Evolutionary conservation across 2,113 vertebrate species (phyloP), one percentile per base, ranked within the genome.

Genomic region (Urocynchramus pylzowi): DNA sequence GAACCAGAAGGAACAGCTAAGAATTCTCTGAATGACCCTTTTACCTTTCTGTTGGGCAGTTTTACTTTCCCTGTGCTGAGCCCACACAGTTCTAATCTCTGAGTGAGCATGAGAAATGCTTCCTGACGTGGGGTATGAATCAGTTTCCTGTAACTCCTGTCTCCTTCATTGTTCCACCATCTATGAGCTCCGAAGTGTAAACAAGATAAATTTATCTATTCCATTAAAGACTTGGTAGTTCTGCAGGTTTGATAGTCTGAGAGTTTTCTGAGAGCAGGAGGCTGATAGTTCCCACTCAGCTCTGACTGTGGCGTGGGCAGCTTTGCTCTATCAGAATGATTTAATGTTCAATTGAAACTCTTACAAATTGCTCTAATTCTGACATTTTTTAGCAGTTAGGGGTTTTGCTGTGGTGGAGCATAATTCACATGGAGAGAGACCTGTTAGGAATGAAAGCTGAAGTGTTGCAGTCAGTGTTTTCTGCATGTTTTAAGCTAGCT

Each of bases 141-240:
- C 73, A 89, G 84, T 49, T 30, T 93, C 88, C 83, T 88, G 64
- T 75, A 41, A 73, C 33, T 83, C 90, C 83, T 30, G 4, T 65
- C 91, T 87, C 56, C 16, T 52, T 56, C 42, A 28, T 87, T 81
- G 67, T 96, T 87, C 67, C 23, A 27, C 84, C 54, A 24, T 52
- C 73, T 70, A 47, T 21, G 60, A 79, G 63, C 78, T 49, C 42
- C 28, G 5, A 33, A 69, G 87, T 74, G 83, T 84, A 97, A 96
- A 96, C 90, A 93, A 70, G 88, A 96, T 95, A 93, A 94, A 97
- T 95, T 92, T 95, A 84, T 92, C 88, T 84, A 6, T 93, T 96
- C 88, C 88, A 78, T 92, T 93, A 94, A 96, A 90, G 88, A 31
- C 92, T 68, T 92, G 44, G 30, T 60, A 79, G 33, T 82, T 93